Evolutionary conservation across 2,888 invertebrate species (phyloP), one percentile per base, ranked within the genome.

Genomic region (Tetragnatha montana): DNA sequence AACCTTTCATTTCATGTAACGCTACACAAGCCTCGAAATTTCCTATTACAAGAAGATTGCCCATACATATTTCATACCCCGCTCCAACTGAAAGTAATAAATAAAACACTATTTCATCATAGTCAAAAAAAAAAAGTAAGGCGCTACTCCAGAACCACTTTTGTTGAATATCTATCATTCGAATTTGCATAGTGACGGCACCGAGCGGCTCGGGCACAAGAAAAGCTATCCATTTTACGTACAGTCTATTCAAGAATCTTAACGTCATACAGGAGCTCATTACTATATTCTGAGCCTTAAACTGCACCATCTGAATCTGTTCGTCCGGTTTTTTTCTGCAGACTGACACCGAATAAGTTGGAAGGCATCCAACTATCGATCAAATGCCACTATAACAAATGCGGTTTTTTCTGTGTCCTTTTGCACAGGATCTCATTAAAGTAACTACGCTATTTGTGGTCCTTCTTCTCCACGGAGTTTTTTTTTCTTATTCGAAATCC

Each of bases 311-410:
- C 73, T 50, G 74, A 74, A 74, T 82, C 73, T 60, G 51, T 80
- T 70, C 35, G 35, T 35, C 35, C 60, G 4, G 4, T 60, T 60
- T 60, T 60, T 71, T n/a, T 17, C 12, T 60, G 60, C 17, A 10
- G 49, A n/a, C 70, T 71, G 51, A 82, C 71, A 88, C 71, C 82
- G 75, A 81, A 87, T 87, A 75, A 69, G 49, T 78, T 88, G 87
- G 81, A 82, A 21, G 19, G 19, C 8, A 50, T 88, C 81, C 87
- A 88, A 82, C n/a, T 88, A 88, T 88, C 76, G 81, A 88, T 78
- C 82, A 82, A 78, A 70, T 49, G 71, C 47, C 69, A 69, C 8
- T 51, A 60, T 49, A 87, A 75, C 47, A 47, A 51, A 75, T 70
- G 85, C n/a, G 47, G 10, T 85, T 85, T 60, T 49, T 75, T 75